phyloP scores from a whole-genome alignment of 2,113 vertebrate genomes.

The Verasper variegatus region DNA sequence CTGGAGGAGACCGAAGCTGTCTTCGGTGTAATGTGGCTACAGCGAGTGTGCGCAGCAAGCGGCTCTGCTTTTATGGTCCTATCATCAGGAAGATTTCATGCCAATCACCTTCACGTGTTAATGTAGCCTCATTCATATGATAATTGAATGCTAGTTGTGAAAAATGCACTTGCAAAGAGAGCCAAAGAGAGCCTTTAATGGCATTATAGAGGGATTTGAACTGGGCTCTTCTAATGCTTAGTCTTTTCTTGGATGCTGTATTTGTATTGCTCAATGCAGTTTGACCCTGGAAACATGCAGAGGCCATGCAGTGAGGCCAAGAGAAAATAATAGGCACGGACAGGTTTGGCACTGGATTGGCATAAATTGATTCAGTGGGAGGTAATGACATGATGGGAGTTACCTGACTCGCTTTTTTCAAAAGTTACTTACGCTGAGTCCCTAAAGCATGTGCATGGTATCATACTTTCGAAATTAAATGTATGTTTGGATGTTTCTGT shows the following conservation, averaged over 20 bases:
- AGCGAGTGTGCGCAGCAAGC: neutral
- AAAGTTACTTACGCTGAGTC: conserved; percentile 1
- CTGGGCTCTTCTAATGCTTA: too few relatives aligned
- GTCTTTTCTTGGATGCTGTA: neutral
- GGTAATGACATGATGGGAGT: conserved; percentile 14
- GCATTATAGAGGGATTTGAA: too few relatives aligned
- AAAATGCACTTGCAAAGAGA: too few relatives aligned
- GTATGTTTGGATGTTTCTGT: conserved; percentile 12
- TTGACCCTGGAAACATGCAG: neutral
- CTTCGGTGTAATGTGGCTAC: neutral
- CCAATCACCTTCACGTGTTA: conserved; percentile 25
- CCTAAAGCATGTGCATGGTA: conserved; percentile 1
- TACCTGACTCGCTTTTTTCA: conserved; percentile 7
- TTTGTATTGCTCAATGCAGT: neutral
- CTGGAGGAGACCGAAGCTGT: conserved; percentile 28
- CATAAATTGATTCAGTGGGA: neutral
- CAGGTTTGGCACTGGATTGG: conserved; percentile 10
- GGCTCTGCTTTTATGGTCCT: neutral
- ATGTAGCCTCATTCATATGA: neutral
- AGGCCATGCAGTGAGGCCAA: neutral
- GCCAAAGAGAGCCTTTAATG: too few relatives aligned
- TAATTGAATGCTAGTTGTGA: too few relatives aligned
- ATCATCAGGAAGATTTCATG: conserved; percentile 11
- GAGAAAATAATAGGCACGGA: neutral
- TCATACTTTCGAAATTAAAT: conserved; percentile 13